Percentiles rank a stretch among this genome's conserved stretches.
phyloP scores from a whole-genome alignment of 2,888 invertebrate genomes.

The Ormyrus thymus region DNA sequence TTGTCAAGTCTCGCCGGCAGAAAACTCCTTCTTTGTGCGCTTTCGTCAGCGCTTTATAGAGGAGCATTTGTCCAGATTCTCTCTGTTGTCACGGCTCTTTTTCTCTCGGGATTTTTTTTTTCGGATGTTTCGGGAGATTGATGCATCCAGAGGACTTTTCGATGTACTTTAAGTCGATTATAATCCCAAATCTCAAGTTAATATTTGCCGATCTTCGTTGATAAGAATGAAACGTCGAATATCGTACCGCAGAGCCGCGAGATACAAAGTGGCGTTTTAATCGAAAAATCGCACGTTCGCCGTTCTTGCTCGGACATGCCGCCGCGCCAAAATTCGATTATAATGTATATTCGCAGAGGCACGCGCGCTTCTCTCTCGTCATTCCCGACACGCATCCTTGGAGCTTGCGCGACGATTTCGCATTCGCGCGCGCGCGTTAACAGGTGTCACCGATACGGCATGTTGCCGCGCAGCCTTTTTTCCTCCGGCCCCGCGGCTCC shows the following conservation, averaged over 20 bases:
- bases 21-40: conserved; percentile 20
- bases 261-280: conserved; percentile 1
- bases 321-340: conserved; percentile 69
- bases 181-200: too few relatives aligned
- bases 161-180: too few relatives aligned
- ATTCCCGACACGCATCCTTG: conserved; percentile 62
- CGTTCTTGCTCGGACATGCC: conserved; percentile 13
- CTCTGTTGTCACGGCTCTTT: too few relatives aligned
- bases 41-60: conserved; percentile 32
- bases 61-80: conserved; percentile 44
- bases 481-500: background rate
- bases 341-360: conserved; percentile 63
- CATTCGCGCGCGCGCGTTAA: conserved; percentile 62
- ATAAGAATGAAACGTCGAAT: too few relatives aligned
- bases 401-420: background rate
- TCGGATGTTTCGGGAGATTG: too few relatives aligned
- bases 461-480: conserved; percentile 63
- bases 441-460: conserved; percentile 74
- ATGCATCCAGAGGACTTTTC: too few relatives aligned
- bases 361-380: background rate
- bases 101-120: too few relatives aligned
- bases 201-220: too few relatives aligned
- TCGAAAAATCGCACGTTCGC: conserved; percentile 28
- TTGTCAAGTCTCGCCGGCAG: conserved; percentile 22
- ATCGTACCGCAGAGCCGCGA: too few relatives aligned